These are phyloP conservation scores for Seriola aureovittata DNA, from an alignment of 2,113 vertebrate species.

Conservation along the genomic window DNA sequence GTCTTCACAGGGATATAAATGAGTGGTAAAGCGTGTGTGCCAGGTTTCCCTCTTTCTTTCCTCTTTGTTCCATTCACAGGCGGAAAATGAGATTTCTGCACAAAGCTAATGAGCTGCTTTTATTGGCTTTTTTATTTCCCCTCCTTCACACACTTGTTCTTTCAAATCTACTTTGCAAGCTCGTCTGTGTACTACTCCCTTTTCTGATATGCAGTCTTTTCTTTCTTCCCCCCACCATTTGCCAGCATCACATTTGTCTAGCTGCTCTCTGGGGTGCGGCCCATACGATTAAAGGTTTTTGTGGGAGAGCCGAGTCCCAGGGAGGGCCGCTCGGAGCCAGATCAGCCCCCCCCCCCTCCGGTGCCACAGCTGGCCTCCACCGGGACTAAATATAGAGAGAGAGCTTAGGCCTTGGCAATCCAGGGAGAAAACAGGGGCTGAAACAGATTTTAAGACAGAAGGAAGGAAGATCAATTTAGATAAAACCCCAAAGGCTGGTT, in stretches of 20 bases:
- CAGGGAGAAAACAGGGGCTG: conserved; percentile 15
- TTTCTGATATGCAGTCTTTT: conserved; percentile 8
- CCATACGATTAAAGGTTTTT: conserved; percentile 61
- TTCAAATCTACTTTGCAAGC: conserved; percentile 44
- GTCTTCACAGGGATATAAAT: conserved; percentile 8
- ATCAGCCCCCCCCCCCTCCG: conserved; percentile 39
- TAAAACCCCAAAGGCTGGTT: conserved; percentile 38
- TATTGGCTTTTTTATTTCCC: conserved; percentile 9
- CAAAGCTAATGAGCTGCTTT: conserved; percentile 63
- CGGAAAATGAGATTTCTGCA: conserved; percentile 54
- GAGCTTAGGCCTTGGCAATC: conserved; percentile 12
- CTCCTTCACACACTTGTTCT: conserved; percentile 16
- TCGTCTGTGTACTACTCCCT: not conserved
- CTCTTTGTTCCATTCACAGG: conserved; percentile 41
- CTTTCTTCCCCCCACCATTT: not conserved
- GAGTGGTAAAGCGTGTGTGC: conserved; percentile 13
- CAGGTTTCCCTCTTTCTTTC: conserved; percentile 5
- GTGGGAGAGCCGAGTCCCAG: conserved; percentile 42
- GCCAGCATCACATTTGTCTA: conserved; percentile 42
- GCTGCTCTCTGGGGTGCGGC: conserved; percentile 63
- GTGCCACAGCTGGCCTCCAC: conserved; percentile 55
- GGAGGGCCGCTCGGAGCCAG: conserved; percentile 38
- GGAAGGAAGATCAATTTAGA: conserved; percentile 43
- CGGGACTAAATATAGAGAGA: conserved; percentile 64
- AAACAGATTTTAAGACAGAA: conserved; percentile 12